Conservation (phyloP, 2,797 vertebrate genomes). For the Gallirallus australis region DNA sequence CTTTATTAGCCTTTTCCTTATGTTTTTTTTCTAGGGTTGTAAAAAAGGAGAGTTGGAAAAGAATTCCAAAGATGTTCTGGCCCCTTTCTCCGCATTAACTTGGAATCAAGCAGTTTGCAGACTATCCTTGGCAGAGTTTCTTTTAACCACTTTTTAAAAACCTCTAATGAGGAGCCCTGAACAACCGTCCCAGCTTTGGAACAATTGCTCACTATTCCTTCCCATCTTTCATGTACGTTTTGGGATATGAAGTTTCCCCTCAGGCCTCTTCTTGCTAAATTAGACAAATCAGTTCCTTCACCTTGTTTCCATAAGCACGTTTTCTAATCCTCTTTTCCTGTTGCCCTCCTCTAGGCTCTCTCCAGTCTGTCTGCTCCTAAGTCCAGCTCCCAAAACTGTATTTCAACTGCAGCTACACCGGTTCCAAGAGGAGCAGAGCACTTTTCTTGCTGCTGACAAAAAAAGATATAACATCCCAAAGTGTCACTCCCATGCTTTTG, state of each 20-base stretch:
- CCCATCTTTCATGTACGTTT: neutral
- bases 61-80: neutral
- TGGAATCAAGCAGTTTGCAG: neutral
- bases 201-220: slow-evolving; percentile 18
- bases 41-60: neutral
- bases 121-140: neutral
- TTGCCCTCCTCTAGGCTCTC: slow-evolving; percentile 3
- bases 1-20: neutral
- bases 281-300: slow-evolving; percentile 40
- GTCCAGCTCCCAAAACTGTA: neutral
- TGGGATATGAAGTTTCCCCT: slow-evolving; percentile 20
- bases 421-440: neutral
- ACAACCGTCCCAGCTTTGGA: neutral
- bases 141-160: neutral
- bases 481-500: neutral
- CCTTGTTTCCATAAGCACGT: neutral
- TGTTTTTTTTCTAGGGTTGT: neutral
- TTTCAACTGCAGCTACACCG: neutral
- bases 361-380: neutral
- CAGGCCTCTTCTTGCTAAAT: slow-evolving; percentile 37
- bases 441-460: neutral
- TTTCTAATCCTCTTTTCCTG: slow-evolving; percentile 50
- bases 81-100: neutral
- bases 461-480: neutral
- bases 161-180: neutral